Conservation (phyloP, 64 coral and sea anemone species). For the Cladopsammia gracilis region DNA sequence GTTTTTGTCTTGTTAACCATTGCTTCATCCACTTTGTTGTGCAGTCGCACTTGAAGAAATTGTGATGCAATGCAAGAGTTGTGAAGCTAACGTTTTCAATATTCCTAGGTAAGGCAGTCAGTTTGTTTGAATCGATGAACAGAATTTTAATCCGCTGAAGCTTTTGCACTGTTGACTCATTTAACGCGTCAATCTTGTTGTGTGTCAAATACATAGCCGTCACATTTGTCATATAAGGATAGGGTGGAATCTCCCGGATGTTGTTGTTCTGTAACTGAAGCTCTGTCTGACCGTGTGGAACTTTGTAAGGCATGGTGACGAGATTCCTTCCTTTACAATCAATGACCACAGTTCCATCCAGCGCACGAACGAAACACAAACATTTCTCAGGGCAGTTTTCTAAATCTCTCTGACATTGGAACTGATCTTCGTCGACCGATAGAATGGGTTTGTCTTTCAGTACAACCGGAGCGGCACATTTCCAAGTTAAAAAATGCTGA, state of each 20-base stretch:
- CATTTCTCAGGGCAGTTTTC: constrained; percentile 61
- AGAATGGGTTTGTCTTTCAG: constrained; percentile 40
- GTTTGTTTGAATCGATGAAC: constrained; percentile 70
- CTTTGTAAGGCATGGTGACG: constrained; percentile 18
- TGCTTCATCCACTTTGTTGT: constrained; percentile 60
- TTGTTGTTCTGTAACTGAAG: constrained; percentile 55
- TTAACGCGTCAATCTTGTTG: constrained; percentile 56
- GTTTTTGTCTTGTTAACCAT: constrained; percentile 59
- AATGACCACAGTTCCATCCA: constrained; percentile 47
- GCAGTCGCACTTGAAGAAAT: constrained; percentile 81
- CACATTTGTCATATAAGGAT: constrained; percentile 56
- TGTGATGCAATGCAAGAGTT: constrained; percentile 37
- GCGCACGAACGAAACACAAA: constrained; percentile 32
- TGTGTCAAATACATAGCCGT: constrained; percentile 43
- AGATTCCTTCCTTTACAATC: constrained; percentile 58
- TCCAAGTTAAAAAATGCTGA: constrained; percentile 73
- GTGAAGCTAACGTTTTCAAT: constrained; percentile 55
- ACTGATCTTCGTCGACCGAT: constrained; percentile 33
- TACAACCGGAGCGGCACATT: constrained; percentile 35
- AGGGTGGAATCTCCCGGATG: constrained; percentile 35
- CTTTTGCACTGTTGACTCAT: constrained; percentile 17
- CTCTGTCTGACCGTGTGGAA: constrained; percentile 54
- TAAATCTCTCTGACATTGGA: constrained; percentile 46
- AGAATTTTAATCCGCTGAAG: constrained; percentile 46
- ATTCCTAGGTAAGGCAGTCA: constrained; percentile 42